Base-by-base conservation (phyloP, 2,113 vertebrate species). In the Halcyon senegalensis region DNA sequence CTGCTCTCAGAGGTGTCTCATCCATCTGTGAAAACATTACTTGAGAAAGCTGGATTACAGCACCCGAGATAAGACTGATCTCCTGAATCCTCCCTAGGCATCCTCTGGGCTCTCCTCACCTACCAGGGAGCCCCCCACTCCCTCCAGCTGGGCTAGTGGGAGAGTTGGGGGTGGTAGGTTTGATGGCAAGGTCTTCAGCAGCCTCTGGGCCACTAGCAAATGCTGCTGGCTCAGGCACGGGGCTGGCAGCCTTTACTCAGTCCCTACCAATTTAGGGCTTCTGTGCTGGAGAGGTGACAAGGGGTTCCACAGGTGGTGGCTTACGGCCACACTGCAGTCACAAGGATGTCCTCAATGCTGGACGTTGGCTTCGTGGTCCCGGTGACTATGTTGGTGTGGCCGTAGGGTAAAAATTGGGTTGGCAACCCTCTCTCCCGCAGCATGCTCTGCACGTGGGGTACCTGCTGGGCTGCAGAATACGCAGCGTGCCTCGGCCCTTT, bases 11-110 rank as follows among this genome's bases (percentile, higher is more conserved):
- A 83, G 58, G 56, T 56, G 51, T 66, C 82, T 66, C 30, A 2
- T 19, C 25, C 89, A 94, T 78, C 86, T 95, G 89, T 53, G 44
- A 86, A 95, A 95, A 89, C 89, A 95, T 30, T 31, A 19, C 31
- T 39, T 8, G 30, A 20, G 39, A 70, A 85, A 73, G 75, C 59
- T 21, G 75, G 19, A 25, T 83, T 30, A 7, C 27, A 19, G 41
- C 8, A 37, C 60, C 2, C 1, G 31, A 46, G 74, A 35, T 1
- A 2, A 16, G 43, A 9, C 15, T 37, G 73, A 23, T 33, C 46
- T 51, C 7, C 0, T 12, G 25, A 46, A 43, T 18, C 50, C 4
- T 55, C 31, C 56, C 56, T 33, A 17, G 25, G 68, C 35, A 13
- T 28, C 68, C 30, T n/a, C 33, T 13, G 58, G 51, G 35, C 25